These are phyloP conservation scores for Rhopalosiphum nymphaeae DNA, from an alignment of 2,888 invertebrate genomes.

Conservation along the genomic window DNA sequence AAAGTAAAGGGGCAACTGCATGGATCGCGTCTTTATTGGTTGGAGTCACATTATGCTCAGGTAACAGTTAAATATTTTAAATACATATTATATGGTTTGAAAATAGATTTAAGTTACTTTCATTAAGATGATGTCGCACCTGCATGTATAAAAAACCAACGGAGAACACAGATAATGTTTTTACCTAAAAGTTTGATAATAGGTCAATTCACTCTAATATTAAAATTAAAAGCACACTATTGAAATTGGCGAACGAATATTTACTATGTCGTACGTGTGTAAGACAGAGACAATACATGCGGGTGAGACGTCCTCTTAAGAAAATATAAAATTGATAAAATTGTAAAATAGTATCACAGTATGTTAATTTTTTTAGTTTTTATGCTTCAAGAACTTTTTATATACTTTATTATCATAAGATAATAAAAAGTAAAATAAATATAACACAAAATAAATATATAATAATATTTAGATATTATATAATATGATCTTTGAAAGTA, in stretches of 20 bases:
- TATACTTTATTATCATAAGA: background rate
- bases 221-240: too few relatives aligned
- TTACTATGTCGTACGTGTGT: too few relatives aligned
- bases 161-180: too few relatives aligned
- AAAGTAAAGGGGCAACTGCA: constrained; percentile 87
- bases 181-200: too few relatives aligned
- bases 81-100: background rate
- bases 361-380: background rate
- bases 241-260: too few relatives aligned
- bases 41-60: constrained; percentile 94
- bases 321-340: background rate
- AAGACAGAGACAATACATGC: too few relatives aligned
- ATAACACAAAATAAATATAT: background rate
- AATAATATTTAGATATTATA: background rate
- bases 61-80: constrained; percentile 73
- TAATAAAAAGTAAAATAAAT: background rate
- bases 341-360: background rate
- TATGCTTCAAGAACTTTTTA: background rate
- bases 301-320: too few relatives aligned
- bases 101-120: background rate
- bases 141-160: too few relatives aligned
- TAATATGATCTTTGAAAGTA: background rate
- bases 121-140: too few relatives aligned
- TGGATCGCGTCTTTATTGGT: constrained; percentile 95
- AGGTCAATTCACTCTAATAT: too few relatives aligned